These are phyloP conservation scores for Pholis gunnellus DNA, from an alignment of 2,113 vertebrate species.

Conservation along the genomic window DNA sequence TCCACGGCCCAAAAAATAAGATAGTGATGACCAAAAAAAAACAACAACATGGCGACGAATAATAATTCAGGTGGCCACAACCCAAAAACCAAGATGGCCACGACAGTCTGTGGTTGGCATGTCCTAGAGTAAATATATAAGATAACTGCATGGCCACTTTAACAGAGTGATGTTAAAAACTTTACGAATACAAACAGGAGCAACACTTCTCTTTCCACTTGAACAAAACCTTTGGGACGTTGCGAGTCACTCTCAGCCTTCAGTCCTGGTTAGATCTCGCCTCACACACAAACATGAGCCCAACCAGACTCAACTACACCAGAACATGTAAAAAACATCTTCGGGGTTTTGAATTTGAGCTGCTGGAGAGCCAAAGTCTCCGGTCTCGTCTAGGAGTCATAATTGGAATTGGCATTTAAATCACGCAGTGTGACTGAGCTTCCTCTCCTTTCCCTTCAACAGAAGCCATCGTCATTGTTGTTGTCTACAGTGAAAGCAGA, in stretches of 20 bases:
- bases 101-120: not conserved
- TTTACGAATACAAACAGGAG: not conserved
- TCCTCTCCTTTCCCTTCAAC: slow-evolving; percentile 27
- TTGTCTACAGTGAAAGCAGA: slow-evolving; percentile 21
- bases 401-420: slow-evolving; percentile 52
- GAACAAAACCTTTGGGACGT: slow-evolving; percentile 6
- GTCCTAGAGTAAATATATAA: not conserved
- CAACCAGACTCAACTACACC: not conserved
- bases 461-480: slow-evolving; percentile 30
- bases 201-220: not conserved
- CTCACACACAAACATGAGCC: not conserved
- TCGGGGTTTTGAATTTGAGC: not conserved
- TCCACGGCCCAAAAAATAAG: too few relatives aligned
- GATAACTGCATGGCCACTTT: not conserved
- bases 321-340: not conserved
- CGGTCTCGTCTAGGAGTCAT: slow-evolving; percentile 4
- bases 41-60: too few relatives aligned
- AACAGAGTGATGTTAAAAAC: not conserved
- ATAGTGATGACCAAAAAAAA: too few relatives aligned
- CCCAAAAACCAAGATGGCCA: too few relatives aligned
- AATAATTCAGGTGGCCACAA: too few relatives aligned
- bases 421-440: slow-evolving; percentile 34
- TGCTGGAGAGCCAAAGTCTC: not conserved
- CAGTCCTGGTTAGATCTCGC: not conserved
- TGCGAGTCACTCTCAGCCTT: not conserved